Evolutionary conservation across 2,113 vertebrate genomes (phyloP), one percentile per base, ranked within the genome.

Genomic region (Lophius piscatorius): DNA sequence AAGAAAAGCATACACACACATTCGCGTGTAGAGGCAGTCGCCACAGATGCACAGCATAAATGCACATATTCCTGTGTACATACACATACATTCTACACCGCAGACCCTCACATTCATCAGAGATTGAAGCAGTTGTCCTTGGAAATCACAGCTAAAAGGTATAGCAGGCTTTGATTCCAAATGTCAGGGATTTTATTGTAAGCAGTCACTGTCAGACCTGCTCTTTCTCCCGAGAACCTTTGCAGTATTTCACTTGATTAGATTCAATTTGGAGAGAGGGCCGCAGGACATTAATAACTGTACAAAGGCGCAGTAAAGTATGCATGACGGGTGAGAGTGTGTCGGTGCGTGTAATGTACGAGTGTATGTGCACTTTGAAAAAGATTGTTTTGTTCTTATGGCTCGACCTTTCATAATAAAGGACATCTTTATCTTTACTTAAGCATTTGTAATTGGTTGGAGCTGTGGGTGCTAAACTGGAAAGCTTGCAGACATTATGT

Each of bases 231-330:
- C 8, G 41, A 76, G 65, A 60, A 81, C 74, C 47, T 76, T 77
- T 65, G 33, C 79, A 81, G 58, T 78, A 83, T 89, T 86, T 84
- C 84, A 70, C 82, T 85, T 88, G 84, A 89, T 89, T 87, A 86
- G 75, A 84, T 85, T 88, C 79, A 83, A 87, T 80, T 85, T 84
- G 62, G 60, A 63, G 71, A 63, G 52, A 49, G 74, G 56, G 84
- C 82, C 13, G 46, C 60, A 16, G 68, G 85, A 80, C 78, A 79
- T 85, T 83, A 85, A 84, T 85, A 83, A 84, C 73, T 67, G 55
- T 70, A 82, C 68, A 74, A 70, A 80, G 74, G 63, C 60, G 20
- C 55, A 67, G 70, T 60, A 68, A 63, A 63, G 74, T 73, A 70
- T 63, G 78, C 56, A 55, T 60, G 72, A 70, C 38, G 21, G 47